Evolutionary conservation across 2,113 vertebrate species (phyloP).

Genomic region (Pachyramphus minor): DNA sequence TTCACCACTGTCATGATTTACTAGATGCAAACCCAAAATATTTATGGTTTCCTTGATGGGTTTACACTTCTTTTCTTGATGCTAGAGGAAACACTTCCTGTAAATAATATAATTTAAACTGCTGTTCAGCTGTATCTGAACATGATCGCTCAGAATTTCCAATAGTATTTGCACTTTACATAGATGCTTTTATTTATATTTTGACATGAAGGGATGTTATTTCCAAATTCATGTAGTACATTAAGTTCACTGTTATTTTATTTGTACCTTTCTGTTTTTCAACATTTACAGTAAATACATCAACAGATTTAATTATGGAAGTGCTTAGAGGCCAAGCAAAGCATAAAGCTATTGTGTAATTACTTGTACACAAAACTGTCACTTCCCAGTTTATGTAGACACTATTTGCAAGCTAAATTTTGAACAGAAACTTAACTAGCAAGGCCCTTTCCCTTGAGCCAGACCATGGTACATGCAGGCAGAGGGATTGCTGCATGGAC

Average conservation of each 20-base stretch:
- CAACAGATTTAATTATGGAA: background rate
- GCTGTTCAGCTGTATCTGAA: background rate
- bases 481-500: background rate
- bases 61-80: conserved; percentile 22
- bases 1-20: conserved; percentile 38
- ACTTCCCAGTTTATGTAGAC: background rate
- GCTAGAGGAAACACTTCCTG: background rate
- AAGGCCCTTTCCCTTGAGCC: background rate
- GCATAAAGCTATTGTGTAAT: background rate
- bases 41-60: conserved; percentile 29
- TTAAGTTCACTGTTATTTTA: background rate
- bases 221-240: background rate
- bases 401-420: background rate
- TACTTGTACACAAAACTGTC: background rate
- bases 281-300: background rate
- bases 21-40: conserved; percentile 22
- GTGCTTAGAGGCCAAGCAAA: background rate
- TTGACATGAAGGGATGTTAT: background rate
- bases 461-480: rapidly evolving
- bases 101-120: conserved; percentile 52
- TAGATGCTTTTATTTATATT: conserved; percentile 17
- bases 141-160: background rate
- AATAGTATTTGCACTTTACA: background rate
- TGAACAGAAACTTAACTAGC: background rate
- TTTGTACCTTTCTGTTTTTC: conserved; percentile 1